Base-by-base conservation (phyloP, 2,797 vertebrate genomes). In the Sebastes nivosus region DNA sequence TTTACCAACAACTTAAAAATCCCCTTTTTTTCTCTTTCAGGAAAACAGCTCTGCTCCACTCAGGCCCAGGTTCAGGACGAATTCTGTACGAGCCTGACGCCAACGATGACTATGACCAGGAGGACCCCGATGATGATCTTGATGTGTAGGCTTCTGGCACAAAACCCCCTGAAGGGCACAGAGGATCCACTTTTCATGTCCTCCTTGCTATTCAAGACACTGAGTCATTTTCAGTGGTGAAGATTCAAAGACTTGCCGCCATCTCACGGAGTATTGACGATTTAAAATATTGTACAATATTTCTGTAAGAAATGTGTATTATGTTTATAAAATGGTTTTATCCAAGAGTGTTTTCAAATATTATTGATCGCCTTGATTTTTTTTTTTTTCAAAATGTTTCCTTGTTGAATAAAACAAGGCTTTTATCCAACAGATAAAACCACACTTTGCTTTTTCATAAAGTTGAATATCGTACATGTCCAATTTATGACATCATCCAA, bases 121-220 rank as follows among this genome's bases (percentile, higher is more conserved):
- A 97, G 66, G 97, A 97, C 72, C 97, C 97, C 0, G 97, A 97
- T 69, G 96, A 97, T 67, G 97, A 97, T 85, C 95, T 97, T 9
- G 96, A 97, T 59, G 93, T 97, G 36, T 97, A 93, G 91, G 5
- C 3, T 61, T 32, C 27, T 25, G 13, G 8, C 30, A 69, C 57
- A 46, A 74, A 83, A 69, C n/a, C 42, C 32, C 60, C n/a, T 52
- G 6, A 71, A 32, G 25, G 24, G 6, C 14, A 67, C 60, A 67
- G 20, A 72, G 14, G 50, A 73, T 60, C 22, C 24, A 52, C 1
- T 4, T 81, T 75, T 67, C 16, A 24, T 54, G 6, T 66, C 12
- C 24, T 66, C 59, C 22, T 30, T 46, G n/a, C 38, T 8, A 22
- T 27, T 78, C 6, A 59, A 67, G 58, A 69, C 32, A 42, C 25